Conservation (phyloP, 2,113 vertebrate genomes). For the Brachypteracias leptosomus region DNA sequence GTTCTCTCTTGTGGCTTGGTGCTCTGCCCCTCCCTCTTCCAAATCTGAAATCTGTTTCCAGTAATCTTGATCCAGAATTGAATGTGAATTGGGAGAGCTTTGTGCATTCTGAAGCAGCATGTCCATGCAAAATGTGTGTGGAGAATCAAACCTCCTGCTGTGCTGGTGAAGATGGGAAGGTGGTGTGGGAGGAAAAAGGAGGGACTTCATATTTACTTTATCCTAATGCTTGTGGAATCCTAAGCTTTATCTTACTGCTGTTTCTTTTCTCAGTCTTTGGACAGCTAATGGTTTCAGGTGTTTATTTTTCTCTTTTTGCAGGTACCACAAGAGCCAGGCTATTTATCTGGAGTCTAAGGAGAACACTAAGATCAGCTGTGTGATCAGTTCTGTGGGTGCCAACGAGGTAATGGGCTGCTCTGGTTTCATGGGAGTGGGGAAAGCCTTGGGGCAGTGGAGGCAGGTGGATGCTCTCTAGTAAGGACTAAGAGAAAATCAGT, state of each 20-base stretch:
- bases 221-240: neutral
- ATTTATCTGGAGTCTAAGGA: slow-evolving; percentile 98
- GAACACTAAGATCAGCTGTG: slow-evolving; percentile 98
- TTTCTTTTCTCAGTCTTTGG: neutral
- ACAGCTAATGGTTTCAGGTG: neutral
- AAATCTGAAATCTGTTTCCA: neutral
- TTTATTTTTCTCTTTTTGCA: slow-evolving; percentile 25
- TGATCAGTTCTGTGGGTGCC: slow-evolving; percentile 96
- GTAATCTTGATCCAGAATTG: neutral
- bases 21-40: neutral
- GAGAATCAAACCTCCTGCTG: neutral
- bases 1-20: neutral
- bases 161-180: neutral
- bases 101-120: accelerated
- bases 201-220: neutral
- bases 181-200: neutral
- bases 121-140: neutral
- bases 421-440: neutral
- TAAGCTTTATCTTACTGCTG: neutral
- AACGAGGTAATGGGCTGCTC: slow-evolving; percentile 83
- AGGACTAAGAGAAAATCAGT: neutral
- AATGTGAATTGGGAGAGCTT: neutral
- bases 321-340: slow-evolving; percentile 99
- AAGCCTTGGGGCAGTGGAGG: neutral
- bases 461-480: neutral